Percentiles rank a stretch among this genome's conserved stretches.
phyloP scores from a whole-genome alignment of 2,888 invertebrate genomes.

The Andrena bucephala region DNA sequence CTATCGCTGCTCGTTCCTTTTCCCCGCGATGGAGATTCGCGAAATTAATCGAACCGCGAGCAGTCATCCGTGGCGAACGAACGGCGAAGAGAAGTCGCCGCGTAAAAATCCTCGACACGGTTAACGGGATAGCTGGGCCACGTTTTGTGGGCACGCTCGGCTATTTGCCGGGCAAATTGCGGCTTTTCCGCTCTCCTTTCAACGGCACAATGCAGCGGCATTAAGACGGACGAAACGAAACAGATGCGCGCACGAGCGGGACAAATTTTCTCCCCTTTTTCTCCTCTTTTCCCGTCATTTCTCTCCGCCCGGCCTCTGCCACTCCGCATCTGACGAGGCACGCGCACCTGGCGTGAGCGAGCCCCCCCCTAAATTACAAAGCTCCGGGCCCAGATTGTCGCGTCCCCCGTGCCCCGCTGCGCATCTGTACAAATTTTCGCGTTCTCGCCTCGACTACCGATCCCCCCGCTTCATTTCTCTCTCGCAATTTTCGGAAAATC shows the following conservation, averaged over 20 bases:
- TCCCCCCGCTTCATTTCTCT: background rate
- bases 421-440: slow-evolving; percentile 30
- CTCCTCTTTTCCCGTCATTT: slow-evolving; percentile 41
- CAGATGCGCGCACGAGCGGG: slow-evolving; percentile 76
- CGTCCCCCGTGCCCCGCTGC: slow-evolving; percentile 13
- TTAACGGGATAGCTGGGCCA: slow-evolving; percentile 2
- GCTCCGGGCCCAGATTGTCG: slow-evolving; percentile 53
- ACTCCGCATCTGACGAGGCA: slow-evolving; percentile 27
- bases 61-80: background rate
- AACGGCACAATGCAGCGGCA: slow-evolving; percentile 48
- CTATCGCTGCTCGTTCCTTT: no score
- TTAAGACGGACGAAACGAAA: slow-evolving; percentile 77
- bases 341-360: slow-evolving; percentile 55
- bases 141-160: background rate
- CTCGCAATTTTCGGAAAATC: background rate
- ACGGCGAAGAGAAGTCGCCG: background rate
- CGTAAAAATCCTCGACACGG: slow-evolving; percentile 3
- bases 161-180: slow-evolving; percentile 25
- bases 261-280: slow-evolving; percentile 63
- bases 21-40: no score
- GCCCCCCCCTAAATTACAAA: slow-evolving; percentile 58
- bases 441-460: background rate
- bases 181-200: slow-evolving; percentile 33
- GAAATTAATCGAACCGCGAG: no score
- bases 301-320: slow-evolving; percentile 32